Evolutionary conservation across 2,888 invertebrate genomes (phyloP).

Genomic region (Drosophila emarginata): DNA sequence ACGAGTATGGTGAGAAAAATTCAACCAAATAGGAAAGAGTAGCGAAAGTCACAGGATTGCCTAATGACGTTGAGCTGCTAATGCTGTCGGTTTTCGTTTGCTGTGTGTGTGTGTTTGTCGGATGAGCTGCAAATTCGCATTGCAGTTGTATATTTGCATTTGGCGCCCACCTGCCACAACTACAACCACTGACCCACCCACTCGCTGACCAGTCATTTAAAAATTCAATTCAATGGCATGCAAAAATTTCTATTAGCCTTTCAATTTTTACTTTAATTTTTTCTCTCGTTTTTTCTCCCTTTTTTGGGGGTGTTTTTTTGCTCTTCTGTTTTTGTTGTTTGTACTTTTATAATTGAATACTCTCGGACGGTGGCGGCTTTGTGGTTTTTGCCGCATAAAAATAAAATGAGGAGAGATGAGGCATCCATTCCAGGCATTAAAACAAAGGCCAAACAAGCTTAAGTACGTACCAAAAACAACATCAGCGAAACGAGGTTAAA

Average conservation of each 20-base stretch:
- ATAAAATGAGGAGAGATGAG: slow-evolving; percentile 15
- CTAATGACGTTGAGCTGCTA: slow-evolving; percentile 29
- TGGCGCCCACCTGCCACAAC: slow-evolving; percentile 9
- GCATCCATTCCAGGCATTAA: slow-evolving; percentile 16
- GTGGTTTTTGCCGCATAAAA: slow-evolving; percentile 25
- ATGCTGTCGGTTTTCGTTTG: slow-evolving; percentile 10
- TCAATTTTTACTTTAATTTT: slow-evolving; percentile 2
- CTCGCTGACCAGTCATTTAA: slow-evolving; percentile 28
- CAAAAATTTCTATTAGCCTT: slow-evolving; percentile 19
- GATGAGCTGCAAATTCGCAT: slow-evolving; percentile 8
- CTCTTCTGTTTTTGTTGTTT: slow-evolving; percentile 2
- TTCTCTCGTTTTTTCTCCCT: not conserved
- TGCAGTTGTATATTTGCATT: slow-evolving; percentile 22
- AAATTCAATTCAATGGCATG: slow-evolving; percentile 39
- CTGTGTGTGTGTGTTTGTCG: not conserved
- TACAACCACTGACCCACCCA: not conserved
- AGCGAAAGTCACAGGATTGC: slow-evolving; percentile 11
- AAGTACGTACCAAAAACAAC: slow-evolving; percentile 44
- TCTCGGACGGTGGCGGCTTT: slow-evolving; percentile 10
- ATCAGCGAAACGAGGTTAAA: slow-evolving; percentile 49
- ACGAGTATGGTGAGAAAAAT: slow-evolving; percentile 16
- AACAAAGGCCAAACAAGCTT: slow-evolving; percentile 40
- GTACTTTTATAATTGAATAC: slow-evolving; percentile 34
- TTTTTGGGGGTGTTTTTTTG: not conserved
- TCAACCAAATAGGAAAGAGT: slow-evolving; percentile 30